Base-by-base conservation (phyloP, 2,797 vertebrate species). In the Uromys caudimaculatus region DNA sequence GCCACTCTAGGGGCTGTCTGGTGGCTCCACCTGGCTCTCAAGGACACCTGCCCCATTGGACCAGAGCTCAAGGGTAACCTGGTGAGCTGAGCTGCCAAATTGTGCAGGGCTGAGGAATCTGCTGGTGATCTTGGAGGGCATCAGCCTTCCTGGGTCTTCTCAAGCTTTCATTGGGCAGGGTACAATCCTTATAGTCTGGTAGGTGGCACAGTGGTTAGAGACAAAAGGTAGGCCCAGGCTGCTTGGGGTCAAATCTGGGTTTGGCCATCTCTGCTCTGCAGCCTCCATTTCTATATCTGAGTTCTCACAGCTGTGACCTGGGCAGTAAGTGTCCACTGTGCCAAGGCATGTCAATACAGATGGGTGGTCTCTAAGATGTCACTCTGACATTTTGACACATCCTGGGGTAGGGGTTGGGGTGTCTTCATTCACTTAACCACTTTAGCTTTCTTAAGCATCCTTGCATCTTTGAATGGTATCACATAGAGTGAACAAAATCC, bases 341-440 rank as follows among this genome's bases (percentile, higher is more conserved):
- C 56, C 56, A n/a, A 16, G 87, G 32, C 58, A 50, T 84, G 71
- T 11, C 44, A 17, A 58, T 44, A 44, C 38, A 44, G 62, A 60
- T 3, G 17, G 35, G 4, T 62, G 24, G 19, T 13, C 87, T 73
- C 54, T 64, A 13, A 29, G 38, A 6, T 60, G 76, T n/a, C 0
- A 0, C 77, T 67, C 83, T 32, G 29, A 50, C 6, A 0, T 82
- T 35, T 86, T 24, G 13, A 3, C 50, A 2, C 0, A 0, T 23
- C 71, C 29, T 32, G 1, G 27, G 5, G 69, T 71, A 3, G 6
- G 2, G 1, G 60, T 19, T 1, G 24, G 17, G 19, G 19, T 24
- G 75, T 4, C 47, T 16, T 69, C 41, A 14, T 76, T 47, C 3
- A 35, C 62, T 13, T 3, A 16, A 19, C 54, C 8, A 27, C 44